phyloP scores from a whole-genome alignment of 1,140 invertebrate genomes.

The Rhyacophila brunnea region DNA sequence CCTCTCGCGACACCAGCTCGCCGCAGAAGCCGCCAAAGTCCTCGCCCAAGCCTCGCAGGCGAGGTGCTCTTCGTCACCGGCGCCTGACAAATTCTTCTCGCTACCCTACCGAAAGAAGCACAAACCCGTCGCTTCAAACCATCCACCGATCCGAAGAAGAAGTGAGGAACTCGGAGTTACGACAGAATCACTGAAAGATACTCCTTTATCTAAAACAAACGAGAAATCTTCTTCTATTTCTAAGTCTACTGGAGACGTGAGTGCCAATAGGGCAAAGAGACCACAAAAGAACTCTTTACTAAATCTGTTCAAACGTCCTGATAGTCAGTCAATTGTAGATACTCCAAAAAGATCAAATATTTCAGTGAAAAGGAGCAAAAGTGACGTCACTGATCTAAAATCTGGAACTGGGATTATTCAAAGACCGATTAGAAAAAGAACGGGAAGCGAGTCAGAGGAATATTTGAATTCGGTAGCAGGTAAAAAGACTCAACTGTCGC shows the following conservation, averaged over 20 bases:
- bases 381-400: conserved; percentile 65
- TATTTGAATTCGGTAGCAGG: conserved; percentile 53
- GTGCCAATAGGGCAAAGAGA: conserved; percentile 44
- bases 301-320: conserved; percentile 57
- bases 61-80: conserved; percentile 56
- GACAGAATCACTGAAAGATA: conserved; percentile 21
- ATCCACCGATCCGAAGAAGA: conserved; percentile 41
- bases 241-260: conserved; percentile 57
- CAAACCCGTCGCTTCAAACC: conserved; percentile 44
- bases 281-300: conserved; percentile 56
- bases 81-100: conserved; percentile 63
- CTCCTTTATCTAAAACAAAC: no score
- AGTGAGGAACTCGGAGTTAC: conserved; percentile 44
- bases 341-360: conserved; percentile 44
- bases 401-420: conserved; percentile 46
- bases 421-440: conserved; percentile 50
- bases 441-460: conserved; percentile 54
- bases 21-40: conserved; percentile 68
- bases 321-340: conserved; percentile 35
- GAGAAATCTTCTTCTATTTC: conserved; percentile 38
- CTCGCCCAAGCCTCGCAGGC: conserved; percentile 65
- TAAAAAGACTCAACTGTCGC: conserved; percentile 69
- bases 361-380: conserved; percentile 61
- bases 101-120: conserved; percentile 48
- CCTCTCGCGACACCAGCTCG: conserved; percentile 64